Evolutionary conservation across 2,797 vertebrate species (phyloP), one percentile per base, ranked within the genome.

Genomic region (Pipistrellus pipistrellus): DNA sequence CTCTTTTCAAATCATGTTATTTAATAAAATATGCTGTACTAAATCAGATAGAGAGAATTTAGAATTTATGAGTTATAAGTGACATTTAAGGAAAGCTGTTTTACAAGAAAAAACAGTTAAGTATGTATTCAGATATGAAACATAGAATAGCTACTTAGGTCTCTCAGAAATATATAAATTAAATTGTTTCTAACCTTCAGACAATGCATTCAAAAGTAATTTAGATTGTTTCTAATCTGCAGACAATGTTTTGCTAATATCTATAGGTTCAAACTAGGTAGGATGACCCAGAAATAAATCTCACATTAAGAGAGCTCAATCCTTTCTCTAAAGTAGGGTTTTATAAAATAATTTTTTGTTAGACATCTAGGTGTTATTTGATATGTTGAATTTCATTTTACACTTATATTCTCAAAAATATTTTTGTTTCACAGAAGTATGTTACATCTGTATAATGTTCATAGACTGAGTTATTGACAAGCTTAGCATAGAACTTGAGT

Each of bases 331-430:
- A 95, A 85, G 25, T 90, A 82, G 7, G 7, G 7, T 92, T 95
- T 92, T 83, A 73, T 69, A 51, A 91, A 91, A 83, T 59, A 81
- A 44, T 75, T 73, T 94, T 77, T 77, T 85, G 38, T 15, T 86
- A 25, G 91, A 84, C 1, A 57, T 1, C 6, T 93, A 48, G 20
- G 8, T 90, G 14, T 80, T 91, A 68, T 69, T 93, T 93, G 23
- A 77, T 95, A 48, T 30, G 2, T 95, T 53, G 41, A 83, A 62
- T 93, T 94, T 88, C 38, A 89, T 83, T 95, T 93, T 87, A 53
- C 6, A 76, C 8, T 78, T 44, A 62, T 3, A 64, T 68, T 86
- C 48, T 96, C 46, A 88, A 51, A 92, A 91, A 64, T 86, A 89
- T 30, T 77, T 88, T 93, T 93, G 21, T 86, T 94, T 93, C 75